Conservation (phyloP, 2,113 vertebrate species). For the Cebus imitator region DNA sequence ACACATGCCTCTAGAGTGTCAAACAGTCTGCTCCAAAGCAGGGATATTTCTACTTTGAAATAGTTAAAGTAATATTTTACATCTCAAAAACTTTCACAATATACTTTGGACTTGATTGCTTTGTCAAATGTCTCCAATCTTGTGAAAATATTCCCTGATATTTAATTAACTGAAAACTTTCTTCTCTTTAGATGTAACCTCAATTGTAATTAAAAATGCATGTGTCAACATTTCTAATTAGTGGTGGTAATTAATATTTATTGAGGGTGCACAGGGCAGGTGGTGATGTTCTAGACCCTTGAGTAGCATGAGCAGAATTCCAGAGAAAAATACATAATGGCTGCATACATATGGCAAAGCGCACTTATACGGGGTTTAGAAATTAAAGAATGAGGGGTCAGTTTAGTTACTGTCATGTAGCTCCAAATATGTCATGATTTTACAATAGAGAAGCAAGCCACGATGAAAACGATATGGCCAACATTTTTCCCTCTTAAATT, state of each 20-base stretch:
- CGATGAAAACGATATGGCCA: neutral
- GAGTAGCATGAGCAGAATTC: slow-evolving; percentile 11
- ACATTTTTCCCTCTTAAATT: neutral
- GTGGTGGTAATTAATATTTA: slow-evolving; percentile 74
- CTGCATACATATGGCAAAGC: neutral
- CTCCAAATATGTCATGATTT: neutral
- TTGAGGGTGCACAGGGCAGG: slow-evolving; percentile 55
- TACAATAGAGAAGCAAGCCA: neutral
- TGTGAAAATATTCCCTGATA: slow-evolving; percentile 72
- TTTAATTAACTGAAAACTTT: slow-evolving; percentile 69
- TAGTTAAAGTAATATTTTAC: slow-evolving; percentile 40
- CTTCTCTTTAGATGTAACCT: slow-evolving; percentile 65
- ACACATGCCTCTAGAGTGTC: neutral
- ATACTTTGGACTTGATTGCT: slow-evolving; percentile 37
- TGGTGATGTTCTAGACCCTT: slow-evolving; percentile 51
- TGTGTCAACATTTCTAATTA: slow-evolving; percentile 73
- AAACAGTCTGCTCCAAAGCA: neutral
- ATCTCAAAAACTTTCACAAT: slow-evolving; percentile 22
- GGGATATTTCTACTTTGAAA: slow-evolving; percentile 4
- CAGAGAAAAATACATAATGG: neutral
- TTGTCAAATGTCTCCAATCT: slow-evolving; percentile 62
- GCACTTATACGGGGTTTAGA: neutral
- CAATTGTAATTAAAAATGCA: slow-evolving; percentile 71
- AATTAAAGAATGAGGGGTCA: neutral
- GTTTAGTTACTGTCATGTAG: neutral